Conservation (phyloP, 2,113 vertebrate species). For the Thalassarche chlororhynchos region DNA sequence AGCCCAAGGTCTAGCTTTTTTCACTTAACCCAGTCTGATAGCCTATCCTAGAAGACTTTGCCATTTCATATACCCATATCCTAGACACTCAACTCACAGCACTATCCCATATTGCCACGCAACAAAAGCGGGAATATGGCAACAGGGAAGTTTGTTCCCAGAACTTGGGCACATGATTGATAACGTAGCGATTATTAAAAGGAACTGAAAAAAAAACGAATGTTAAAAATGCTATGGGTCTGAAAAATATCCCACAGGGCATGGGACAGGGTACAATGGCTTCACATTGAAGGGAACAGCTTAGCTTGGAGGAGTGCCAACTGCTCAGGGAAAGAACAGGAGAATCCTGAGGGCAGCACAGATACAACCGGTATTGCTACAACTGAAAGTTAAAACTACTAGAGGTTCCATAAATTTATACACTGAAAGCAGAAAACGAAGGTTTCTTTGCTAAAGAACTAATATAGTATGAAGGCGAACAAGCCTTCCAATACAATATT, state of each 20-base stretch:
- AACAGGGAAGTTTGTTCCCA: neutral
- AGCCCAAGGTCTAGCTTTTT: neutral
- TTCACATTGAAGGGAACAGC: neutral
- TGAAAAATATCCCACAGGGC: neutral
- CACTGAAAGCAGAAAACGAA: neutral
- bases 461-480: neutral
- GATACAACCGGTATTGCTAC: neutral
- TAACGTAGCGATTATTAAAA: neutral
- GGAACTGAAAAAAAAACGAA: accelerated
- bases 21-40: neutral
- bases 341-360: neutral
- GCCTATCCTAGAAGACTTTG: neutral
- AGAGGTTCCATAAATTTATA: neutral
- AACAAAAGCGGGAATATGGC: neutral
- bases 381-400: neutral
- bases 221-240: accelerated
- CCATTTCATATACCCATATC: neutral
- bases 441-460: neutral
- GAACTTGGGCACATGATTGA: neutral
- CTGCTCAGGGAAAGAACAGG: neutral
- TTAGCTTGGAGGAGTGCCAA: neutral
- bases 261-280: neutral
- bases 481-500: neutral
- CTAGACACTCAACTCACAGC: neutral
- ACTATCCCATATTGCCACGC: accelerated